phyloP scores from a whole-genome alignment of 1,140 invertebrate species.

The Bombus breviceps region DNA sequence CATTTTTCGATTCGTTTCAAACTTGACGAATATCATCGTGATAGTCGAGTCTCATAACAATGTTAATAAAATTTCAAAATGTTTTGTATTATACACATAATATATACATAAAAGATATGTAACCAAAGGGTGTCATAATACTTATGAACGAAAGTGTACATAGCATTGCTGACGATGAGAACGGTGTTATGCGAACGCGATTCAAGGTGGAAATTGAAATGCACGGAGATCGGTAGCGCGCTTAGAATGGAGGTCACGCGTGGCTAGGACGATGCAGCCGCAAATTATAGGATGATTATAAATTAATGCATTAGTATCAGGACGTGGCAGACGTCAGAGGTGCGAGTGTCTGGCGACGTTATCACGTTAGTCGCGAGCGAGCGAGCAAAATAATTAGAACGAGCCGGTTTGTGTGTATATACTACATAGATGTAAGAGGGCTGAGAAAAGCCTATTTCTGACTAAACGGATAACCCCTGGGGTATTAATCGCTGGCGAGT shows the following conservation, averaged over 20 bases:
- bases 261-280: constrained; percentile 30
- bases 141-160: no score
- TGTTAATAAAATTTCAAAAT: no score
- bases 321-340: constrained; percentile 58
- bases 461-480: constrained; percentile 63
- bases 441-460: constrained; percentile 64
- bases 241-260: constrained; percentile 44
- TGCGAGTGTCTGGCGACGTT: constrained; percentile 66
- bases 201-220: constrained; percentile 40
- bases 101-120: no score
- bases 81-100: no score
- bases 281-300: constrained; percentile 73
- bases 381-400: constrained; percentile 78
- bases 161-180: no score
- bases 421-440: constrained; percentile 32
- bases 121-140: no score
- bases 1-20: no score
- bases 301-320: constrained; percentile 75
- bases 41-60: no score
- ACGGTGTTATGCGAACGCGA: neutral
- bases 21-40: no score
- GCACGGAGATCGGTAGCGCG: constrained; percentile 1
- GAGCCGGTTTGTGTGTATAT: constrained; percentile 12
- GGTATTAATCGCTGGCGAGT: constrained; percentile 54
- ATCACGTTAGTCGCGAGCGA: constrained; percentile 75